A percentile compares a stretch with the other conserved stretches of the same genome.
Conservation (phyloP, 2,888 invertebrate species). For the Pachliopta kotzebuea region DNA sequence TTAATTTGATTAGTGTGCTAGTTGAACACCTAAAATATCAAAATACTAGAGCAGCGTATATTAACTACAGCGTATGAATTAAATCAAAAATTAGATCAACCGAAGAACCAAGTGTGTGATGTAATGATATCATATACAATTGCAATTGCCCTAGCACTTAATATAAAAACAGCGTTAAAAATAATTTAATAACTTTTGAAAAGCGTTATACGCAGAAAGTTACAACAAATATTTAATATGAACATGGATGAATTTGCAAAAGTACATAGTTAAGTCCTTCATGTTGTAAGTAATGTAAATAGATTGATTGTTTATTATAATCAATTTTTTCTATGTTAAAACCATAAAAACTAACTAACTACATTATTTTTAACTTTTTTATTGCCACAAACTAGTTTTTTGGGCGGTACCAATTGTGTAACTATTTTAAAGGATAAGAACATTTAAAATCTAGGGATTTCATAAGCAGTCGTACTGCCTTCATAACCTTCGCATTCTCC, state of each 20-base stretch:
- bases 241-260: too few species aligned
- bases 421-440: slow-evolving; percentile 2
- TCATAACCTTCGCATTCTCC: slow-evolving; percentile 37
- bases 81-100: slow-evolving; percentile 60
- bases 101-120: slow-evolving; percentile 44
- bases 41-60: slow-evolving; percentile 32
- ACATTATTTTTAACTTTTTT: neutral
- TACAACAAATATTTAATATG: too few species aligned
- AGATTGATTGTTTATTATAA: too few species aligned
- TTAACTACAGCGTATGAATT: slow-evolving; percentile 46
- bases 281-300: too few species aligned
- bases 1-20: neutral
- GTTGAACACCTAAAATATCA: slow-evolving; percentile 40
- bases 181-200: neutral
- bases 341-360: too few species aligned
- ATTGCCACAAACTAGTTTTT: neutral
- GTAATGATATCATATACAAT: slow-evolving; percentile 48
- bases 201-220: too few species aligned
- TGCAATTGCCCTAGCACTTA: neutral
- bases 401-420: slow-evolving; percentile 3
- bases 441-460: slow-evolving; percentile 25
- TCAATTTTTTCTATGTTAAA: too few species aligned
- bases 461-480: slow-evolving; percentile 32
- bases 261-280: too few species aligned
- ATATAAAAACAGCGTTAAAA: neutral